Evolutionary conservation across 2,797 vertebrate species (phyloP).

Genomic region (Alca torda): DNA sequence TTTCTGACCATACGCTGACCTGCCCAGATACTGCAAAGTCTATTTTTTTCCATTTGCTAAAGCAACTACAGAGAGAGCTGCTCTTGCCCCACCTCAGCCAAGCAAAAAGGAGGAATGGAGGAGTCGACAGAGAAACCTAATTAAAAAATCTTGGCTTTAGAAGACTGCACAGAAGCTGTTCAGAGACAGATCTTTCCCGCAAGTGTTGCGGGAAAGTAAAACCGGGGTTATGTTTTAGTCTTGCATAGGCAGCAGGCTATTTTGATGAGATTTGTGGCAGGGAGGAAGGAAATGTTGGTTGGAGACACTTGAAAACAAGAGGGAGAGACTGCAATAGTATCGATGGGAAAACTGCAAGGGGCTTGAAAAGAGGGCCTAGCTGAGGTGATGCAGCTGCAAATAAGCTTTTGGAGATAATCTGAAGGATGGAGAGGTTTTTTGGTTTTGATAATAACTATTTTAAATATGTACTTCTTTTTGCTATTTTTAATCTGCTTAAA

Average conservation of each 20-base stretch:
- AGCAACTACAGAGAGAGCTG: neutral
- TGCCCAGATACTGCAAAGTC: slow-evolving; percentile 24
- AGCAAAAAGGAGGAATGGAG: neutral
- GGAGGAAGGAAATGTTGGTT: neutral
- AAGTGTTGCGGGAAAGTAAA: neutral
- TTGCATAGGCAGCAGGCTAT: neutral
- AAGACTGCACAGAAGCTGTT: neutral
- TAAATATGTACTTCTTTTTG: neutral
- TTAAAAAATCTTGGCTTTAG: neutral
- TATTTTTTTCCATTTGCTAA: neutral
- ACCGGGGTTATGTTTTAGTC: neutral
- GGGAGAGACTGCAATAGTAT: neutral
- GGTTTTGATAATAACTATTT: neutral
- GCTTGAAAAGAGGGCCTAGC: neutral
- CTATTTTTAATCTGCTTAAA: neutral
- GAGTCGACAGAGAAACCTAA: neutral
- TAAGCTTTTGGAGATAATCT: neutral
- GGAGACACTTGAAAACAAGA: neutral
- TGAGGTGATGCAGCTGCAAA: neutral
- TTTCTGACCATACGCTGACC: slow-evolving; percentile 49
- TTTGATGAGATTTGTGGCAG: neutral
- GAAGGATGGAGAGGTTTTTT: neutral
- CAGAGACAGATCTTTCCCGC: neutral
- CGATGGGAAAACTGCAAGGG: neutral
- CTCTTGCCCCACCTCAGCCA: neutral